phyloP scores from a whole-genome alignment of 2,797 vertebrate genomes.

The Poeciliopsis paucimaculata region DNA sequence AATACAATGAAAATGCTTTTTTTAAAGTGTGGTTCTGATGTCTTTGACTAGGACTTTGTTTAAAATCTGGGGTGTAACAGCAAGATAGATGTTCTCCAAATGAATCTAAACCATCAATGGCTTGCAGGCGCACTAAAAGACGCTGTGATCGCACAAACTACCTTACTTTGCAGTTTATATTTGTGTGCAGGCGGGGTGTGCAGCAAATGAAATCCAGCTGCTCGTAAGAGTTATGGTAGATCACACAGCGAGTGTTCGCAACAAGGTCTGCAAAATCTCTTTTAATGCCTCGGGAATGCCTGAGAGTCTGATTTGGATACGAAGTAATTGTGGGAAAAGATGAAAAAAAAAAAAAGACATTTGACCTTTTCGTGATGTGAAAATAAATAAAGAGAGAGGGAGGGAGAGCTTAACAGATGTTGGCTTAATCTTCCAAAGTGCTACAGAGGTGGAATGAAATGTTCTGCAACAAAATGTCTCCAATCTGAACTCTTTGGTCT shows the following conservation, averaged over 20 bases:
- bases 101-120: not conserved
- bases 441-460: not conserved
- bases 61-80: slow-evolving; percentile 28
- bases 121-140: not conserved
- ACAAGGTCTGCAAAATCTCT: slow-evolving; percentile 22
- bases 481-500: not conserved
- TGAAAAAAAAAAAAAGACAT: slow-evolving; percentile 4
- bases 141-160: slow-evolving; percentile 1
- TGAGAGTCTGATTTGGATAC: slow-evolving; percentile 34
- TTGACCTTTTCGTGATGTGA: slow-evolving; percentile 15
- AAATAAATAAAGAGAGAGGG: slow-evolving; percentile 18
- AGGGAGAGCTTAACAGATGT: slow-evolving; percentile 2
- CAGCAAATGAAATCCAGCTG: slow-evolving; percentile 60
- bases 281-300: slow-evolving; percentile 51
- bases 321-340: slow-evolving; percentile 59
- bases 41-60: slow-evolving; percentile 3
- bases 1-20: not conserved
- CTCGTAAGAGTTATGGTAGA: slow-evolving; percentile 19
- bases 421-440: not conserved
- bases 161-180: not conserved
- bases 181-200: slow-evolving; percentile 29
- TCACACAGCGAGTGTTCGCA: slow-evolving; percentile 23
- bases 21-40: slow-evolving; percentile 5
- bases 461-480: not conserved
- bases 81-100: slow-evolving; percentile 35